Conservation (phyloP, 2,888 invertebrate species). For the Pammene aurita region DNA sequence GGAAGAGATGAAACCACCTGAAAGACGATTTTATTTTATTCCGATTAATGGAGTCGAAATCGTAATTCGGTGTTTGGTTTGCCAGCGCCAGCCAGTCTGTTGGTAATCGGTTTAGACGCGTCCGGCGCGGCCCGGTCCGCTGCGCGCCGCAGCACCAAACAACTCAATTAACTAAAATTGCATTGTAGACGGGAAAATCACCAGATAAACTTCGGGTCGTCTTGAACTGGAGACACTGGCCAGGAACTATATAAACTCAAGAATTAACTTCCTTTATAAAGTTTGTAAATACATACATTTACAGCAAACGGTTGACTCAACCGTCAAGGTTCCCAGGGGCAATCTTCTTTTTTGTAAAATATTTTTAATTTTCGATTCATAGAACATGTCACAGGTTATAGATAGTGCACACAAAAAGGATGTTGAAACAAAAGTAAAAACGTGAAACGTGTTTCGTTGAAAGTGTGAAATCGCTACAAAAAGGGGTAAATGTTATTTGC, state of each 20-base stretch:
- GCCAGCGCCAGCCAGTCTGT: conserved; percentile 67
- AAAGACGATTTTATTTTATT: conserved; percentile 38
- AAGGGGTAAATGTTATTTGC: conserved; percentile 14
- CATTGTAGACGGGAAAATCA: conserved; percentile 68
- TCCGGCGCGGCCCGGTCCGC: conserved; percentile 44
- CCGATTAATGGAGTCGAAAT: conserved; percentile 62
- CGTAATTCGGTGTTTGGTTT: conserved; percentile 59
- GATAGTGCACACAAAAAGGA: neutral
- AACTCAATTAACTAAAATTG: conserved; percentile 78
- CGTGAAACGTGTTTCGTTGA: too few relatives aligned
- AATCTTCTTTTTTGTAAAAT: too few relatives aligned
- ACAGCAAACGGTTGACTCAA: too few relatives aligned
- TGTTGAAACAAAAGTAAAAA: neutral
- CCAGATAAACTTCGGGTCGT: conserved; percentile 44
- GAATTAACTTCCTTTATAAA: conserved; percentile 9
- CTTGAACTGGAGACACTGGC: conserved; percentile 19
- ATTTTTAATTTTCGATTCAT: neutral
- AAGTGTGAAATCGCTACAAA: conserved; percentile 13
- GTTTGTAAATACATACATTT: neutral
- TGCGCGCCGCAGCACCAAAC: conserved; percentile 49
- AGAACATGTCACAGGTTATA: neutral
- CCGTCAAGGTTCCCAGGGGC: too few relatives aligned
- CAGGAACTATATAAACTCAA: neutral
- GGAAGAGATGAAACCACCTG: neutral
- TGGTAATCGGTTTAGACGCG: conserved; percentile 77